phyloP scores from a whole-genome alignment of 1,140 invertebrate genomes.

The Lycorma delicatula region DNA sequence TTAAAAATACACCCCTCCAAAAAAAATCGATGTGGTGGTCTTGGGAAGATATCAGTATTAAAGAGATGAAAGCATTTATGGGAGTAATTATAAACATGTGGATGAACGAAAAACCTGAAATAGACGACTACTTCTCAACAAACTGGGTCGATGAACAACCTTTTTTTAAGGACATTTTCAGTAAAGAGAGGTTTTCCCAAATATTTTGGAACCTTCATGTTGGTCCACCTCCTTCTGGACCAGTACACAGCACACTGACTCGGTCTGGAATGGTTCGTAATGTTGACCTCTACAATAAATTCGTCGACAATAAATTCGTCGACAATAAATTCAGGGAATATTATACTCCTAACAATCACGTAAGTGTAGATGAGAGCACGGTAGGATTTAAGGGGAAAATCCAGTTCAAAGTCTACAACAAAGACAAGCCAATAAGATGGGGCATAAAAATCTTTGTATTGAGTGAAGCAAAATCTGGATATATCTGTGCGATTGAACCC shows the following conservation, averaged over 20 bases:
- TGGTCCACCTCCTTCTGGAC: background rate
- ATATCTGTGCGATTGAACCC: constrained; percentile 13
- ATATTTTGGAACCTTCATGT: constrained; percentile 10
- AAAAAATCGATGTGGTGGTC: background rate
- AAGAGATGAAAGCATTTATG: constrained; percentile 1
- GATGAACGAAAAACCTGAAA: background rate
- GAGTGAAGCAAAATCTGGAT: background rate
- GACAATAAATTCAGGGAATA: constrained; percentile 1
- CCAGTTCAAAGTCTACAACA: constrained; percentile 12
- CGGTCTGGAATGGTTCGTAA: background rate
- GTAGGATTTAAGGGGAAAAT: constrained; percentile 9
- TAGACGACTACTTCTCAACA: constrained; percentile 3
- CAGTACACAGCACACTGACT: background rate
- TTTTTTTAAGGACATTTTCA: constrained; percentile 12
- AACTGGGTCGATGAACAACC: constrained; percentile 4
- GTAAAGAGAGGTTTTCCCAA: constrained; percentile 4
- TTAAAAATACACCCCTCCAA: background rate
- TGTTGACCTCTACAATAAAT: background rate
- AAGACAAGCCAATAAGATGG: constrained; percentile 6
- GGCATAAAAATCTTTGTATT: constrained; percentile 12
- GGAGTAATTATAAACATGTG: background rate
- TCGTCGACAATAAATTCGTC: too few species aligned
- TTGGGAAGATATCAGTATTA: background rate
- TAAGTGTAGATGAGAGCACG: constrained; percentile 13
- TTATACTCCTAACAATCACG: constrained; percentile 1